Evolutionary conservation across 2,113 vertebrate species (phyloP), one percentile per base, ranked within the genome.

Genomic region (Anguilla rostrata): DNA sequence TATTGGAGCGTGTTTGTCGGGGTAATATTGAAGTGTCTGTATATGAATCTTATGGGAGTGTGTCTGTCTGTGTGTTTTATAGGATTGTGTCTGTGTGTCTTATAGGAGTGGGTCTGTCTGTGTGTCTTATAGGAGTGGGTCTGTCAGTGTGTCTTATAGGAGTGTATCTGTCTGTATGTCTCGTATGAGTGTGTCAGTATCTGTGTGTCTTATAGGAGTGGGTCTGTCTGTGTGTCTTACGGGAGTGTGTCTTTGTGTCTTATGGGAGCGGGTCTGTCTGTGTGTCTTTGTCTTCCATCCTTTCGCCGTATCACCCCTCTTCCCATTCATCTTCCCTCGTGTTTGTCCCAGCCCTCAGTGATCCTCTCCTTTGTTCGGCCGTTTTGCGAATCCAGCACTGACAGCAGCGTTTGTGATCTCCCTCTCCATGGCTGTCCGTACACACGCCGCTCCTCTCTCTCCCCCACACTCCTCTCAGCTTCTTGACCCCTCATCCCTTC

Each of bases 401-500:
- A 90, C 56, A 91, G 90, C 89, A 93, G 92, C 92, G 91, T 90
- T 92, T 90, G 91, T 87, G 87, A 89, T 89, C 86, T 87, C 91
- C 90, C 79, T 92, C 90, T 90, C 89, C 88, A 63, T 87, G 49
- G 49, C 82, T 85, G 89, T 82, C 87, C 87, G 79, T 83, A 40
- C 81, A 66, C 39, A 81, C 78, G 84, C 84, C 56, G 63, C 26
- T n/a, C 3, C 41, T 29, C 79, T 75, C 82, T 75, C 49, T 86
- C 41, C 85, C 75, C 6, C 14, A 79, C 88, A 85, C 90, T 89
- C 88, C 82, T 87, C 88, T 95, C 94, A 95, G 91, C 92, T 95
- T 57, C 92, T 91, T 85, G 91, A 93, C 84, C 93, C 95, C 56
- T 95, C 94, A 49, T 96, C 95, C 88, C 94, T 94, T 88, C 92